Conservation (phyloP, 2,888 invertebrate genomes). For the Diarsia rubi region DNA sequence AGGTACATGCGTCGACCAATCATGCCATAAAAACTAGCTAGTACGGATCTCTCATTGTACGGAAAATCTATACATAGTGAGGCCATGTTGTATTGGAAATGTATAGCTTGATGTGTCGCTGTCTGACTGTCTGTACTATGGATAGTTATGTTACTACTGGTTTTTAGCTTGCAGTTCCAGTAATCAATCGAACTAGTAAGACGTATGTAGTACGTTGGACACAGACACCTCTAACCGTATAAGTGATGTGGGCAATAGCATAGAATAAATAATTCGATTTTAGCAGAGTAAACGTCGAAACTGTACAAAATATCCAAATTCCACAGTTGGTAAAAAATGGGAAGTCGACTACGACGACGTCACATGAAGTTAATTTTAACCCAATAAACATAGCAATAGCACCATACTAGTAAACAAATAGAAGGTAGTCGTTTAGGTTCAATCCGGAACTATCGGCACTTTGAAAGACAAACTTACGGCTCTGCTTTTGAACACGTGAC, state of each 20-base stretch:
- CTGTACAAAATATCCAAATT: neutral
- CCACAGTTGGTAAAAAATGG: conserved; percentile 24
- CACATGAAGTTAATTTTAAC: conserved; percentile 28
- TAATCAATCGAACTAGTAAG: conserved; percentile 17
- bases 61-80: too few relatives aligned
- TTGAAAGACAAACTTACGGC: conserved; percentile 24
- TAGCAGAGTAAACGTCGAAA: conserved; percentile 1
- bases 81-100: too few relatives aligned
- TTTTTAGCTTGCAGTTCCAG: conserved; percentile 7
- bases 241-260: neutral
- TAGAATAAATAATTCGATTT: neutral
- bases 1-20: neutral
- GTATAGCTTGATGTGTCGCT: too few relatives aligned
- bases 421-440: neutral
- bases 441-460: conserved; percentile 21
- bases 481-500: conserved; percentile 48
- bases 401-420: conserved; percentile 21
- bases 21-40: too few relatives aligned
- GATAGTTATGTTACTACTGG: neutral
- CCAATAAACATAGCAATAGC: neutral
- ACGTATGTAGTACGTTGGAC: conserved; percentile 1
- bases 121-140: too few relatives aligned
- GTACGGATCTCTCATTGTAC: too few relatives aligned
- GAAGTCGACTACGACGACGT: conserved; percentile 28
- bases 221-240: neutral